These are phyloP conservation scores for Neosilurus hyrtlii DNA, from an alignment of 2,797 vertebrate species.

Conservation along the genomic window DNA sequence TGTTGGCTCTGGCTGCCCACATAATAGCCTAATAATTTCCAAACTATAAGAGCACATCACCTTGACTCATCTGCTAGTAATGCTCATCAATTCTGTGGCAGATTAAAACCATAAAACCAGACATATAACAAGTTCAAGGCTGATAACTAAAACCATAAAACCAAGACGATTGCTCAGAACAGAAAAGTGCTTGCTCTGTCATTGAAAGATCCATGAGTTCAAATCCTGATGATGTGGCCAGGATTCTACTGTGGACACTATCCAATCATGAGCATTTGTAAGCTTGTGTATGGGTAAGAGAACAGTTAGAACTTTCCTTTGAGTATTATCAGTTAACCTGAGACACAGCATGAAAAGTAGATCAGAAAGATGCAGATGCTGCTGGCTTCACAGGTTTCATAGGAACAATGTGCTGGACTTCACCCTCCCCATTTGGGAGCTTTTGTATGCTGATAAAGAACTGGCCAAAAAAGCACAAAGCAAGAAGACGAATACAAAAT, in stretches of 20 bases:
- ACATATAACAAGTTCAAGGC: background rate
- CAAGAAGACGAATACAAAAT: too few species aligned
- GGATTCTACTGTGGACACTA: background rate
- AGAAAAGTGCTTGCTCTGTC: background rate
- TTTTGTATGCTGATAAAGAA: background rate
- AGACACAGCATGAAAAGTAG: background rate
- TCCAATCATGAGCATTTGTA: background rate
- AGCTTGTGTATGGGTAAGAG: background rate
- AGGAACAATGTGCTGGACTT: background rate
- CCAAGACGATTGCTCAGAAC: background rate
- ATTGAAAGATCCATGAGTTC: background rate
- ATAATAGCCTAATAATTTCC: background rate
- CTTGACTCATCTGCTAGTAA: slow-evolving; percentile 1
- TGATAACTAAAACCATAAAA: background rate
- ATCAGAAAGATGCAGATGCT: background rate
- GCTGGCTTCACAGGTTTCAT: background rate
- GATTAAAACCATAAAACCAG: background rate
- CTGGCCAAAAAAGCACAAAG: background rate
- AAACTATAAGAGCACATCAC: slow-evolving; percentile 57
- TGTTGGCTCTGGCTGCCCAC: slow-evolving; percentile 8
- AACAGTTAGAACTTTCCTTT: background rate
- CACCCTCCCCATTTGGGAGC: background rate
- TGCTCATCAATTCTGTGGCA: slow-evolving; percentile 3
- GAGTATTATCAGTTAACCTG: background rate
- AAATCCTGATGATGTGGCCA: background rate